Evolutionary conservation across 2,797 vertebrate genomes (phyloP), one percentile per base, ranked within the genome.

Genomic region (Eidolon dupreanum): DNA sequence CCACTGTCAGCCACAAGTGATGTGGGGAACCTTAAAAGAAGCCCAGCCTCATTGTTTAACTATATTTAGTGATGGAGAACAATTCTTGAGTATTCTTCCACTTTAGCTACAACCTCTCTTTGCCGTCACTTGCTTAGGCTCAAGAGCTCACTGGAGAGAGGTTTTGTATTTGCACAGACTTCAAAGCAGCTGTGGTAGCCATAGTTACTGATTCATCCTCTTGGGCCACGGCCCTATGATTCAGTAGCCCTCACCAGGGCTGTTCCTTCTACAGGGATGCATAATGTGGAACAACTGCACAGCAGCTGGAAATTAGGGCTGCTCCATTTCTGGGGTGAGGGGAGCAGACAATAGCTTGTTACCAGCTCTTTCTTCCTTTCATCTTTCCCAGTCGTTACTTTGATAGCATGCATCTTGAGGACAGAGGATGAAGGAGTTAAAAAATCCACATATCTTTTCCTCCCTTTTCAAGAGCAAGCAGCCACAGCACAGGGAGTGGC

Each of bases 161-260:
- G 74, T 49, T 94, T 46, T 88, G 49, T 68, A 26, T 82, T 73
- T 38, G 90, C 59, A 71, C 83, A 43, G 93, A 90, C 96, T 96
- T 95, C 75, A 78, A 59, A 94, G 95, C 90, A 92, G 93, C 90
- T 75, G 93, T 36, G 82, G 96, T 89, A 95, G 97, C 85, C 73
- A 97, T 93, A 94, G 94, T 95, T 96, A 97, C 96, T 82, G 88
- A 97, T 91, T 96, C 94, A 95, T 90, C 87, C 88, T 88, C 70
- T 68, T 41, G 61, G 90, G 96, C 88, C 90, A 8, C 61, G 83
- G 92, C 94, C 82, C 94, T 73, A 0, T 93, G 96, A 96, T 84
- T 96, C 92, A 79, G 81, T 26, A 74, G 97, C 92, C 77, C 82
- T 94, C 82, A 20, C 66, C 46, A 77, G 22, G 81, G 81, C 59